phyloP scores from a whole-genome alignment of 2,797 vertebrate genomes.

The Acanthis flammea region DNA sequence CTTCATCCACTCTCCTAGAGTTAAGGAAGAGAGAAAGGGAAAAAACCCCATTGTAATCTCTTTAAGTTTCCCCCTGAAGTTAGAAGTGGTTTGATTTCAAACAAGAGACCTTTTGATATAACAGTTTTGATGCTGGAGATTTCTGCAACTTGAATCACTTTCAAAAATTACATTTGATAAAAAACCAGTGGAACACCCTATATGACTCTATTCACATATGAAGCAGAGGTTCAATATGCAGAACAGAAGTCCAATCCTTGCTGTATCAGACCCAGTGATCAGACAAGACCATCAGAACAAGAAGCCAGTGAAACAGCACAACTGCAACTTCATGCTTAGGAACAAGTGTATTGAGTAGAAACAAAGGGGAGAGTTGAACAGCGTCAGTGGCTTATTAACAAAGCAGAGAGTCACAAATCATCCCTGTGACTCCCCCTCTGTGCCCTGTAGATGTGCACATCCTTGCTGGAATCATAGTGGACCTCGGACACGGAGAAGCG shows the following conservation, averaged over 20 bases:
- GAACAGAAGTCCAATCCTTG: not conserved
- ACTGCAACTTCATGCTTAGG: not conserved
- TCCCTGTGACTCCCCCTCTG: slow-evolving; percentile 60
- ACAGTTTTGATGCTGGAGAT: not conserved
- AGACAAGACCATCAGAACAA: not conserved
- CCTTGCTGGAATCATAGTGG: slow-evolving; percentile 83
- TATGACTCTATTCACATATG: not conserved
- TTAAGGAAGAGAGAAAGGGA: not conserved
- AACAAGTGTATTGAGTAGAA: not conserved
- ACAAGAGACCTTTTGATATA: not conserved
- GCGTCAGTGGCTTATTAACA: not conserved
- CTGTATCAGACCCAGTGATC: not conserved
- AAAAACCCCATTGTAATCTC: not conserved
- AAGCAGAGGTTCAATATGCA: not conserved
- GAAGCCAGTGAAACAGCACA: not conserved
- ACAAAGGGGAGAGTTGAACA: not conserved
- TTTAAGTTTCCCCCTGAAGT: not conserved
- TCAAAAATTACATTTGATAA: not conserved
- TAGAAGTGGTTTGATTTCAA: not conserved
- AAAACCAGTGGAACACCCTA: not conserved
- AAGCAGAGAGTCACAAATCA: slow-evolving; percentile 71
- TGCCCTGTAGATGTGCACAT: slow-evolving; percentile 88
- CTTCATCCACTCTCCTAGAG: not conserved
- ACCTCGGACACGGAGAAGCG: slow-evolving; percentile 82
- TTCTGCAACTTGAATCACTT: not conserved